Conservation (phyloP, 2,113 vertebrate genomes). For the Herpetotheres cachinnans region DNA sequence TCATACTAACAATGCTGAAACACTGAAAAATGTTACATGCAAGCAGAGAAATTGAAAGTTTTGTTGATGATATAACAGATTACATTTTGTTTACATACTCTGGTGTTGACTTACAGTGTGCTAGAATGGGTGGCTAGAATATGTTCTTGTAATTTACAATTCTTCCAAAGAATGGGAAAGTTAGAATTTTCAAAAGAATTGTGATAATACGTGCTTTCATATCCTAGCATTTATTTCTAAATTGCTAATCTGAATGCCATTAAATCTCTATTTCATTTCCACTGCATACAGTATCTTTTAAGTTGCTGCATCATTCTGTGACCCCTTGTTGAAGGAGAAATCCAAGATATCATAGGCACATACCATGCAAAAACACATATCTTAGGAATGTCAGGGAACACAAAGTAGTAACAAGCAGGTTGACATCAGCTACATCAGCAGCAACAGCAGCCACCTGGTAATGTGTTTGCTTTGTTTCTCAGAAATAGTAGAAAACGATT, state of each 20-base stretch:
- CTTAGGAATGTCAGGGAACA: neutral
- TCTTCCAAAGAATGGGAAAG: neutral
- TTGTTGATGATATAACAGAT: neutral
- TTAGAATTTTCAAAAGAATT: neutral
- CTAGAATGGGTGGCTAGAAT: neutral
- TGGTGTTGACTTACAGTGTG: neutral
- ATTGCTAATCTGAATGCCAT: neutral
- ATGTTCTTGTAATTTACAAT: neutral
- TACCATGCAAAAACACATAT: neutral
- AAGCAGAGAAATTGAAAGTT: neutral
- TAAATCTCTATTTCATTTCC: neutral
- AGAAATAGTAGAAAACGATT: conserved; percentile 11
- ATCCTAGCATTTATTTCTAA: neutral
- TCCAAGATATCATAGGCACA: neutral
- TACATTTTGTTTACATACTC: neutral
- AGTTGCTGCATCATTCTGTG: neutral
- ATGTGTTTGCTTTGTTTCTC: conserved; percentile 7
- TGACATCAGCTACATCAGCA: neutral
- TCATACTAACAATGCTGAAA: neutral
- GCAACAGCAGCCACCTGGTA: neutral
- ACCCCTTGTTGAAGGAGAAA: neutral
- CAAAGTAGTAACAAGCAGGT: neutral
- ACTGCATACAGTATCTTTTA: neutral
- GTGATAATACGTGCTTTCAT: neutral
- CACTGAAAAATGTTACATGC: neutral